phyloP scores from a whole-genome alignment of 2,113 vertebrate genomes.

The Cyanoderma ruficeps region DNA sequence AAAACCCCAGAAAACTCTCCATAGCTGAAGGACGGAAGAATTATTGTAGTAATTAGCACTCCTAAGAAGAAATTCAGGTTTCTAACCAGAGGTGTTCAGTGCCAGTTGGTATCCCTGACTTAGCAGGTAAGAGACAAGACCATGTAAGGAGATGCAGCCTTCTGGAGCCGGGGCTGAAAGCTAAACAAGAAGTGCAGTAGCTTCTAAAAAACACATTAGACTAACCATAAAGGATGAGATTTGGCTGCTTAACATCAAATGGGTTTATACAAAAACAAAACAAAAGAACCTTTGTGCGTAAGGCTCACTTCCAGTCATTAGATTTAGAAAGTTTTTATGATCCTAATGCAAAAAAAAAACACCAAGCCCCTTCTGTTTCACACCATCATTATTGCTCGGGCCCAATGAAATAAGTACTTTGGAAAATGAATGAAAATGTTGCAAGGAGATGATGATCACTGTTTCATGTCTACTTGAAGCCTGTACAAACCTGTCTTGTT shows the following conservation, averaged over 20 bases:
- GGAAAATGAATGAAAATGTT: neutral
- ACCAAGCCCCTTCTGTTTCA: neutral
- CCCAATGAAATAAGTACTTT: neutral
- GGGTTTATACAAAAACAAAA: constrained; percentile 40
- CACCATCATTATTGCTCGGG: neutral
- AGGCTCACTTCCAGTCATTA: neutral
- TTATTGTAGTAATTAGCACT: neutral
- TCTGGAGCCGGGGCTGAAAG: neutral
- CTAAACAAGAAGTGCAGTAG: neutral
- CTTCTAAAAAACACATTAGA: neutral
- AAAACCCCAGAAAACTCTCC: neutral
- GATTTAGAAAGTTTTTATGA: neutral
- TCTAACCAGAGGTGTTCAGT: neutral
- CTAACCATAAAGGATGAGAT: constrained; percentile 16
- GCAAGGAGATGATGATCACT: neutral
- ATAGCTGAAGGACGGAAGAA: neutral
- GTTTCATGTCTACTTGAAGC: neutral
- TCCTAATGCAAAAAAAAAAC: neutral
- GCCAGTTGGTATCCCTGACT: neutral
- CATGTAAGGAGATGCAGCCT: constrained; percentile 14
- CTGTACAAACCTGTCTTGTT: neutral
- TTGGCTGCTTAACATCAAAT: constrained; percentile 9
- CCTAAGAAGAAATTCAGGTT: neutral
- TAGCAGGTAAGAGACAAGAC: neutral
- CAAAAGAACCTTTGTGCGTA: constrained; percentile 16